These are phyloP conservation scores for Paramormyrops kingsleyae DNA, from an alignment of 2,113 vertebrate genomes.

Conservation along the genomic window DNA sequence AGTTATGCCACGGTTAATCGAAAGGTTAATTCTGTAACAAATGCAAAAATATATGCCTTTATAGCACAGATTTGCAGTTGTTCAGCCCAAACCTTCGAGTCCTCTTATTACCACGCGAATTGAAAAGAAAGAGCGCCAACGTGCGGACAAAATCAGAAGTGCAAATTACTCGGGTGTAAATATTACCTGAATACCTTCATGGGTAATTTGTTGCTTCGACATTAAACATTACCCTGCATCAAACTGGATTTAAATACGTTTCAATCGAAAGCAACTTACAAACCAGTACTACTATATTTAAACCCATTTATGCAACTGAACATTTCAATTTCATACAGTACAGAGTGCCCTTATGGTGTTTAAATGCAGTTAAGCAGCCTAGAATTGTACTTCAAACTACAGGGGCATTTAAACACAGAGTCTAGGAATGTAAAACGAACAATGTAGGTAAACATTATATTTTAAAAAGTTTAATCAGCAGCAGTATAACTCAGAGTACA, in stretches of 20 bases:
- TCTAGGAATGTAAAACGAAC: neutral
- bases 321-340: neutral
- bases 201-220: neutral
- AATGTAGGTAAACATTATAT: neutral
- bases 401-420: neutral
- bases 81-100: neutral
- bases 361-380: neutral
- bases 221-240: neutral
- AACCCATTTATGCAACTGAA: neutral
- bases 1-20: neutral
- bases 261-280: neutral
- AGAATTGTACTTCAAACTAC: neutral
- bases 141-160: neutral
- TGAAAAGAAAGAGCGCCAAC: neutral
- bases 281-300: neutral
- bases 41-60: neutral
- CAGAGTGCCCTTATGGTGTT: neutral
- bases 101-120: neutral
- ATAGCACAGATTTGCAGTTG: neutral
- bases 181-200: neutral
- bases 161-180: neutral
- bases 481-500: constrained; percentile 15
- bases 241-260: neutral
- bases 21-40: neutral
- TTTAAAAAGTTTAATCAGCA: constrained; percentile 12